These are phyloP conservation scores for Bos javanicus DNA, from an alignment of 2,113 vertebrate genomes.

Conservation along the genomic window DNA sequence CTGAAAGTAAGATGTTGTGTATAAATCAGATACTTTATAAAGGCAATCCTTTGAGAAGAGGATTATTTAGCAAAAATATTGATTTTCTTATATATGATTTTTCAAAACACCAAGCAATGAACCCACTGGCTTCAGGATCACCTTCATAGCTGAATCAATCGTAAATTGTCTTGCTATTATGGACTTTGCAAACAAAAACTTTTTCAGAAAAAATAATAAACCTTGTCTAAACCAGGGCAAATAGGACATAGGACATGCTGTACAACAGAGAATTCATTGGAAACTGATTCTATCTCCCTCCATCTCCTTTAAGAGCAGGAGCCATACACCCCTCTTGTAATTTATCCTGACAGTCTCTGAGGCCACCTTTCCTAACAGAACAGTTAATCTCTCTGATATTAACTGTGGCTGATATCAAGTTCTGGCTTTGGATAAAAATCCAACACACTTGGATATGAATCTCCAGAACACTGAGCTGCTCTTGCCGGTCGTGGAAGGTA, in stretches of 20 bases:
- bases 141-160: background rate
- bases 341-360: background rate
- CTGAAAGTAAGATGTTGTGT: background rate
- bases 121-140: background rate
- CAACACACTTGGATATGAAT: background rate
- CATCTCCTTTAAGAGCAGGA: background rate
- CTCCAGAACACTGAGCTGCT: background rate
- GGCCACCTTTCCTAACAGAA: background rate
- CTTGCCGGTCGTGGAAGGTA: background rate
- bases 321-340: background rate
- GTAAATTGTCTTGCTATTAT: background rate
- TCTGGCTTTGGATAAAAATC: constrained; percentile 7
- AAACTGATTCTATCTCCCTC: background rate
- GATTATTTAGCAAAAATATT: background rate
- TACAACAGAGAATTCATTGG: background rate
- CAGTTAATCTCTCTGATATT: background rate
- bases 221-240: background rate
- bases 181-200: background rate
- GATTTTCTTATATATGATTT: background rate
- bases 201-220: constrained; percentile 25
- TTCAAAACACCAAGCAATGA: background rate
- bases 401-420: constrained; percentile 9
- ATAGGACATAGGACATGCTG: background rate
- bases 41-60: background rate
- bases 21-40: background rate